Base-by-base conservation (phyloP, 1,140 invertebrate species). In the Macrostomum lignano region DNA sequence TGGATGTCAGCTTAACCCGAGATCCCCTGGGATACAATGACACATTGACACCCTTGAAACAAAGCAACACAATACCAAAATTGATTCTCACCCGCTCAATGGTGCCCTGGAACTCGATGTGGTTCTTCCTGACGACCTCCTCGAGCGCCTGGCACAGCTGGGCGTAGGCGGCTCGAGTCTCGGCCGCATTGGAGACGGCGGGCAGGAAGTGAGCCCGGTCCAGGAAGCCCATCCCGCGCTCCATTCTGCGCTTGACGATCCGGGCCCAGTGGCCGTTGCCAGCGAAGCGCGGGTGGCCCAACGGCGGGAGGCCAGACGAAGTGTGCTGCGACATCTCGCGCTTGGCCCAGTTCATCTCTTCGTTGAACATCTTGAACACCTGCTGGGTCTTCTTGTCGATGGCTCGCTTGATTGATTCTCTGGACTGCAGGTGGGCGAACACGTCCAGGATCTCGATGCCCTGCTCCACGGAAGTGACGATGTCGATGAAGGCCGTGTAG, bases 301-400 rank as follows among this genome's bases (percentile, higher is more conserved):
- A 15, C 13, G 65, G 62, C 0, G 66, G 60, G 1, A 69, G 62
- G 31, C 69, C 62, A 19, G 65, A 52, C 19, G 68, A 58, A 1
- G 63, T 61, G 30, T 68, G 66, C 15, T 63, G 47, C 2, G 72
- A 55, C 35, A 76, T 54, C 33, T 72, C 67, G 35, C 69, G 65
- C 44, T 74, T 72, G 0, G 67, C 65, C 3, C 62, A 61, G 37
- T 72, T 67, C 20, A 79, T 67, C 44, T 77, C 72, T n/a, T 69
- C 61, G 35, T 65, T 65, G 44, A 79, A 74, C 49, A 74, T 64
- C 15, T 64, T 59, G 63, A 72, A 78, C 2, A 74, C 63, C 60
- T 74, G 44, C 22, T 62, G 53, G 41, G 51, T 55, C 44, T 56
- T 55, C 46, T 61, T 60, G 39, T 62, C 63, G 31, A 56, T 52